phyloP scores from a whole-genome alignment of 2,888 invertebrate genomes.

The Taenaris catops region DNA sequence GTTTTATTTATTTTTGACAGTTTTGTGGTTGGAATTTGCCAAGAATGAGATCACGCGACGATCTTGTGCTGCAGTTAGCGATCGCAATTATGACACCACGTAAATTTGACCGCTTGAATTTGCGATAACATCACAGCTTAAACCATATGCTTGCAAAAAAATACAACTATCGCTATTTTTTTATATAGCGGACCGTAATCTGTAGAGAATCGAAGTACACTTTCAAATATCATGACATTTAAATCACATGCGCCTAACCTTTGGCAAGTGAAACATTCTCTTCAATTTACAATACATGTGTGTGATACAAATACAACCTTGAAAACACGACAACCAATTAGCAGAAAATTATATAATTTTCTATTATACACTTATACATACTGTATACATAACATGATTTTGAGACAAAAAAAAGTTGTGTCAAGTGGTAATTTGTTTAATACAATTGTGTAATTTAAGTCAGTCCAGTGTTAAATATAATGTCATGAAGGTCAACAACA shows the following conservation, averaged over 20 bases:
- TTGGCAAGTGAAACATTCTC: conserved; percentile 11
- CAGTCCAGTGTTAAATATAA: too few species aligned
- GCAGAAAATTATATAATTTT: conserved; percentile 19
- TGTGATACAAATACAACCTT: conserved; percentile 14
- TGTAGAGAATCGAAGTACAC: conserved; percentile 25
- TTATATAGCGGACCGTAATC: conserved; percentile 16
- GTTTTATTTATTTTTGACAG: background rate
- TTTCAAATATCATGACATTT: conserved; percentile 40
- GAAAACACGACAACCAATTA: conserved; percentile 7
- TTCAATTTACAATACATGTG: background rate
- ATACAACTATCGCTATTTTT: too few species aligned
- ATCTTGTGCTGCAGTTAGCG: conserved; percentile 68
- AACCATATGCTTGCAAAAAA: conserved; percentile 38
- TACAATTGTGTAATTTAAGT: too few species aligned
- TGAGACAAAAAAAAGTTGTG: too few species aligned
- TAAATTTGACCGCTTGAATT: conserved; percentile 39
- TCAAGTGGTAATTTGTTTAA: too few species aligned
- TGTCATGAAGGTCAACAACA: too few species aligned
- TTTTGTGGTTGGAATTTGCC: conserved; percentile 39
- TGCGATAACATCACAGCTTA: conserved; percentile 30
- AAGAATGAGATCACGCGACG: conserved; percentile 70
- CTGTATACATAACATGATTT: too few species aligned
- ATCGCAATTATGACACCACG: conserved; percentile 47
- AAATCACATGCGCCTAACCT: conserved; percentile 20
- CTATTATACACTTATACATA: too few species aligned